Evolutionary conservation across 2,888 invertebrate genomes (phyloP).

Genomic region (Pammene fasciana): DNA sequence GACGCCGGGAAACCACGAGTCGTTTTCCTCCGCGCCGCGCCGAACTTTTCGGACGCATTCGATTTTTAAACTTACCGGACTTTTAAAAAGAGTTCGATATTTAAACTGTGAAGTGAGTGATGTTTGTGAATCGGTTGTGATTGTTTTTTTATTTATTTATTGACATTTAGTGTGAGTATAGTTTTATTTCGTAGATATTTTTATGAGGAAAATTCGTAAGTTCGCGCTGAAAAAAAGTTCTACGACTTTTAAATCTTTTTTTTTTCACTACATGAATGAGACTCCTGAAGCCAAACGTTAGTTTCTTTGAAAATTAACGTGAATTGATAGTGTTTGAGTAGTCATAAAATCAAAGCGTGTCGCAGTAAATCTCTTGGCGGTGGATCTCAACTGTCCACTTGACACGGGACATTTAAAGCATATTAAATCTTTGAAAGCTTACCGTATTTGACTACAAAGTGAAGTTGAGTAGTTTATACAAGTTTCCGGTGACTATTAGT

Average conservation of each 20-base stretch:
- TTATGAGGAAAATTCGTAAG: constrained; percentile 14
- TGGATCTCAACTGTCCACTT: constrained; percentile 75
- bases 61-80: constrained; percentile 47
- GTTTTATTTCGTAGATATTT: neutral
- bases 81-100: constrained; percentile 37
- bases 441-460: constrained; percentile 53
- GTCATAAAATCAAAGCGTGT: constrained; percentile 74
- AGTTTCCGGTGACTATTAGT: constrained; percentile 29
- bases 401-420: constrained; percentile 71
- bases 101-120: constrained; percentile 58
- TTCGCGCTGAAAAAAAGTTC: constrained; percentile 12
- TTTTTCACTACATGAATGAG: constrained; percentile 38
- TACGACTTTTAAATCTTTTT: constrained; percentile 41
- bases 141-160: constrained; percentile 48
- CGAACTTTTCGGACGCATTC: constrained; percentile 71
- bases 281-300: no score
- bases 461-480: constrained; percentile 25
- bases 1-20: constrained; percentile 81
- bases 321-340: constrained; percentile 60
- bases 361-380: constrained; percentile 74
- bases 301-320: constrained; percentile 56
- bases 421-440: constrained; percentile 66
- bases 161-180: constrained; percentile 68
- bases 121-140: constrained; percentile 70
- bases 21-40: constrained; percentile 76